Base-by-base conservation (phyloP, 2,888 invertebrate species). In the Aricia artaxerxes region DNA sequence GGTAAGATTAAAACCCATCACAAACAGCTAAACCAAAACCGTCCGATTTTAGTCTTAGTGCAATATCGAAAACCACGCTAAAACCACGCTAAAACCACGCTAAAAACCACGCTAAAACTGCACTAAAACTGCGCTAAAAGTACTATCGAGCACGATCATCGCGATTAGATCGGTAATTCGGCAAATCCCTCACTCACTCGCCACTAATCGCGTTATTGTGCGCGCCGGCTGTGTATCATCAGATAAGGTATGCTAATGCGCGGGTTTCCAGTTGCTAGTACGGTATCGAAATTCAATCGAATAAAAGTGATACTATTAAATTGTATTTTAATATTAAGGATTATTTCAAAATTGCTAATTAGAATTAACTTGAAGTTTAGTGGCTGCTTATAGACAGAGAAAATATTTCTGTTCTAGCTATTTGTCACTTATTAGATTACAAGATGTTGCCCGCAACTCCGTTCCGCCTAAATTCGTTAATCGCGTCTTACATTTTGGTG, bases 241-340 rank as follows among this genome's bases (percentile, higher is more conserved):
- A 86, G 93, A 93, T 92, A 92, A 90, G 83, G 88, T 87, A 90
- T 92, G 92, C 90, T 92, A 92, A 93, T 92, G 88, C 87, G 88
- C 90, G 87, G 90, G 88, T 87, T 90, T 90, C 87, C 91, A 87
- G 88, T 87, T 84, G 85, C 86, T 84, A 87, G 60, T 78, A 78
- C 35, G 72, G 49, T 75, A 69, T 75, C 44, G 69, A 69, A 69
- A 69, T 69, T 35, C 11, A 24, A 69, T 35, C 11, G 9, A 24
- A 69, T 13, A 35, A 38, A 13, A 35, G 5, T 31, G 1, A 61
- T 24, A 24, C 24, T 64, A 7, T 64, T 31, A 11, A 11, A 64
- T 9, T 64, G 61, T 24, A 61, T 64, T 31, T 61, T 24, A 61
- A 61, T 61, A 61, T n/a, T n/a, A n/a, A n/a, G n/a, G n/a, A n/a